Base-by-base conservation (phyloP, 1,140 invertebrate genomes). In the Alviniconcha marisindica region DNA sequence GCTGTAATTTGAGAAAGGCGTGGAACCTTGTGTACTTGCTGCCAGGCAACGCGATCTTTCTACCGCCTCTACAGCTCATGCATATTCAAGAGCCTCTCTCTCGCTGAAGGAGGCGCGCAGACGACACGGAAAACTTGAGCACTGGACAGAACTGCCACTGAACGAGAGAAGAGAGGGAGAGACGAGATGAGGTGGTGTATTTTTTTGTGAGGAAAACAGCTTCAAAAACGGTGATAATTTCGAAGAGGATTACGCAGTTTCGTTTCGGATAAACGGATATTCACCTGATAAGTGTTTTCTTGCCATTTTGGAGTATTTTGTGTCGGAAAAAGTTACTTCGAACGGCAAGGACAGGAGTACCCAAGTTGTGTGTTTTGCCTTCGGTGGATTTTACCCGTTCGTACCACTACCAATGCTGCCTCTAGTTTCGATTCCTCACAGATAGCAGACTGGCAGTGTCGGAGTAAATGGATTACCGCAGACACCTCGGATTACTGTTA, bases 401-500 rank as follows among this genome's bases (percentile, higher is more conserved):
- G 60, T 24, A 63, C 60, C 60, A 31, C 7, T 24, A 63, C 60
- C 60, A 31, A 63, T 63, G 60, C 28, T 63, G 21, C 60, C 28
- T 31, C 60, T n/a, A 63, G 73, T 76, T 76, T 76, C 73, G 73
- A 76, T 76, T 76, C 73, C 73, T 71, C 66, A 40, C 38, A 18
- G 66, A 40, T 24, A 71, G 21, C 38, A 2, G 18, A 15, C 36
- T 7, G 66, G 33, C 21, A 33, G 66, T 38, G 38, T 31, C 18
- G 31, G 73, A 33, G 44, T 76, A 48, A 51, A 76, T 76, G 73
- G 73, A 76, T 15, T 48, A 44, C 73, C 73, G 42, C 40, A 10
- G 73, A 3, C 73, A 51, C 38, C 5, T 51, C 33, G 73, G 73
- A 76, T 38, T 76, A 48, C 71, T 74, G 1, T 51, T 51, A 31